Evolutionary conservation across 2,113 vertebrate species (phyloP), one percentile per base, ranked within the genome.

Genomic region (Cettia cetti): DNA sequence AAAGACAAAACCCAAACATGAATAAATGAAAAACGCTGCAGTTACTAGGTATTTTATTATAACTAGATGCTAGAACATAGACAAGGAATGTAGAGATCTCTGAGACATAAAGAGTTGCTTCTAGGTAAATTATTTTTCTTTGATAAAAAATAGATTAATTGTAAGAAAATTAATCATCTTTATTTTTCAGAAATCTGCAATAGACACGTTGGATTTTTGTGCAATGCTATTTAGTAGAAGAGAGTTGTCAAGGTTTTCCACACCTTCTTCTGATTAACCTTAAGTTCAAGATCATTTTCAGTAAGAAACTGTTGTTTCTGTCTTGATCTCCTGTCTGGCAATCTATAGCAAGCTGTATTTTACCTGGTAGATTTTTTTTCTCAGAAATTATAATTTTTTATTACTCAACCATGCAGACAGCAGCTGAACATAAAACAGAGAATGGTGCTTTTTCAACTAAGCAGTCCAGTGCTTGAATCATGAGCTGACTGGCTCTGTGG

Each of bases 241-340:
- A 77, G 8, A 65, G 40, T 70, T 79, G 47, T 64, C 70, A 57
- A 86, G 70, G 45, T 71, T 94, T 94, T 47, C 28, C 33, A 35
- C 44, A 76, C 57, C 75, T 92, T 92, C 65, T 94, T 87, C 33
- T 52, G 61, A 92, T 96, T 89, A 74, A 56, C 72, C 35, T 90
- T 84, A 82, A 95, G 72, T 64, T 96, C 76, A 95, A 97, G 56
- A 92, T 52, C 8, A 78, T 82, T 82, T 90, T 65, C 64, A 52
- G 14, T 31, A 56, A 42, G 35, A 77, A 78, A 87, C 15, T 47
- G 27, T 61, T 89, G 15, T 84, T 82, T 72, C 66, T 76, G 5
- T 69, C 53, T 22, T 86, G 47, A 40, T 63, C 50, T 65, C 40
- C 44, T 92, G 6, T 79, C 63, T 90, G 54, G 23, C 27, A 93